These are phyloP conservation scores for Syngnathoides biaculeatus DNA, from an alignment of 2,113 vertebrate genomes.

Conservation along the genomic window DNA sequence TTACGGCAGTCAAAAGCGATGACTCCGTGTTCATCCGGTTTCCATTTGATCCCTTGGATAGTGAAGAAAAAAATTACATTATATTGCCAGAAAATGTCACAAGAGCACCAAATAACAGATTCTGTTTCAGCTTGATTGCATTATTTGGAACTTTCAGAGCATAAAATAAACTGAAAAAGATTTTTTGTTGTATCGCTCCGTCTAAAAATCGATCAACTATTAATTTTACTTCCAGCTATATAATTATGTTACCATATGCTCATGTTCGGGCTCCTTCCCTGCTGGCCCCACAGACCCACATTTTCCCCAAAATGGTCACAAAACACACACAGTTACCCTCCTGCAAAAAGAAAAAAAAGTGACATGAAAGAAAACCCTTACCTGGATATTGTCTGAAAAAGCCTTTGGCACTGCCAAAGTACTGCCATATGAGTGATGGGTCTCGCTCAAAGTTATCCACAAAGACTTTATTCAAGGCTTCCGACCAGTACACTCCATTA, in stretches of 20 bases:
- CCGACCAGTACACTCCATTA: slow-evolving; percentile 96
- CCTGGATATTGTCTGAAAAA: slow-evolving; percentile 98
- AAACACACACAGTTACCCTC: neutral
- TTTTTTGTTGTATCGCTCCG: neutral
- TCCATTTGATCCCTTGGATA: slow-evolving; percentile 68
- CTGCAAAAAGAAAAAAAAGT: neutral
- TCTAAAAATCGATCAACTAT: neutral
- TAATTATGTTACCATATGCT: slow-evolving; percentile 5
- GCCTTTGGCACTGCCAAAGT: slow-evolving; percentile 97
- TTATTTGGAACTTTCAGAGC: neutral
- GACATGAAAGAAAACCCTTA: slow-evolving; percentile 69
- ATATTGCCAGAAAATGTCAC: neutral
- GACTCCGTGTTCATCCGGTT: slow-evolving; percentile 67
- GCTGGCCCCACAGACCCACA: neutral
- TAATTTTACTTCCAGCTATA: neutral
- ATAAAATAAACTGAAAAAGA: neutral
- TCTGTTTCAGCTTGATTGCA: neutral
- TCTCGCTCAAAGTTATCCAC: slow-evolving; percentile 97
- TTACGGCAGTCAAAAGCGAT: slow-evolving; percentile 71
- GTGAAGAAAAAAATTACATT: neutral
- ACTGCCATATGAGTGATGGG: slow-evolving; percentile 97
- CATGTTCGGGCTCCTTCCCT: slow-evolving; percentile 5
- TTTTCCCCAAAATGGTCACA: neutral
- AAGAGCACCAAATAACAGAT: neutral
- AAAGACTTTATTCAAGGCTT: slow-evolving; percentile 97